Conservation (phyloP, 2,113 vertebrate species). For the Pseudorectes ferrugineus region DNA sequence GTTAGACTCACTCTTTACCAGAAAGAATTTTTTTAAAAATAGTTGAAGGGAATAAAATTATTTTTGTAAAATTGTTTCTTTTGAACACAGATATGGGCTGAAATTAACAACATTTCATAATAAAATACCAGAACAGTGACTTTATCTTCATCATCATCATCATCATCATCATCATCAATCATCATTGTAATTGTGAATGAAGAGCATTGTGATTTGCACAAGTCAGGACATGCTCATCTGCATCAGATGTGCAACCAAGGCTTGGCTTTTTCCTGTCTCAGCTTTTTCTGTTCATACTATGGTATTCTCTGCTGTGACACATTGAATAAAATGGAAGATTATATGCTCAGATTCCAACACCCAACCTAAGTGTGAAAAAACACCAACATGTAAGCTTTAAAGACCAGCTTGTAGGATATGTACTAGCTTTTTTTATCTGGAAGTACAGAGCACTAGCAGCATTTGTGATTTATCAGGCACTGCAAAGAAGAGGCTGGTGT, state of each 20-base stretch:
- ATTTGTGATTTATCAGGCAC: background rate
- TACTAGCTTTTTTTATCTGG: background rate
- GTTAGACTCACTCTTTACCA: background rate
- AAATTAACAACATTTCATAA: background rate
- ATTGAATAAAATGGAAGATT: background rate
- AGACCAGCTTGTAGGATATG: background rate
- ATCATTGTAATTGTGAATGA: background rate
- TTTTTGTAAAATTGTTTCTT: background rate
- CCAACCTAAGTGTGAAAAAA: background rate
- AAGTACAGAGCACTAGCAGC: background rate
- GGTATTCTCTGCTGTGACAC: background rate
- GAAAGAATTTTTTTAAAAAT: background rate
- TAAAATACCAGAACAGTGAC: background rate
- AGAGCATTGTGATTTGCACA: background rate
- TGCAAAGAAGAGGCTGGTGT: background rate
- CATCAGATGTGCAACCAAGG: background rate
- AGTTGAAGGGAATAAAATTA: background rate
- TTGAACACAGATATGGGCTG: background rate
- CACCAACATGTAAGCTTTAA: background rate
- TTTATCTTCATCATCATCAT: background rate
- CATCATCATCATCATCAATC: background rate
- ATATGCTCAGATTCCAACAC: background rate
- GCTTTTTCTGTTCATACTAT: background rate
- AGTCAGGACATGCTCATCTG: background rate
- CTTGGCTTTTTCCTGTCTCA: background rate